Evolutionary conservation across 2,888 invertebrate species (phyloP).

Genomic region (Philhelius pedissequus): DNA sequence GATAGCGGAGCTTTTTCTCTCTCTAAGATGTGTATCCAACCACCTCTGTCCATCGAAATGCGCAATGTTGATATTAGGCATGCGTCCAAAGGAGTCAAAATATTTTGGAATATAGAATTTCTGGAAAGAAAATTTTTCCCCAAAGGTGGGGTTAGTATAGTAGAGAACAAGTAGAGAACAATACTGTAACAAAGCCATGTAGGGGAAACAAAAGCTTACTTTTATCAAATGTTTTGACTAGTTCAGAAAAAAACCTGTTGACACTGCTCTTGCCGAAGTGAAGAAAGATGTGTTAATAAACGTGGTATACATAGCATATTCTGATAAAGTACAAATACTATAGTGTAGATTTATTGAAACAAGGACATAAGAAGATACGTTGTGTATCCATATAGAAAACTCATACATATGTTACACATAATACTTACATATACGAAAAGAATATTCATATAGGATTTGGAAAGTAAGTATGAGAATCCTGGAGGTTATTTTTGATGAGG

Average conservation of each 20-base stretch:
- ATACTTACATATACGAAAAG: neutral
- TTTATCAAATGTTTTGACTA: constrained; percentile 67
- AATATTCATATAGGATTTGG: neutral
- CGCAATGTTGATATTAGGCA: constrained; percentile 46
- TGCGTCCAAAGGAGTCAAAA: constrained; percentile 16
- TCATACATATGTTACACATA: neutral
- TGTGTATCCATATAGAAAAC: neutral
- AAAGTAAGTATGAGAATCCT: constrained; percentile 11
- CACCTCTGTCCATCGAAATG: neutral
- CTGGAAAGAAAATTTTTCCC: neutral
- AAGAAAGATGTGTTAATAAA: constrained; percentile 54
- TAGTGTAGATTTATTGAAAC: neutral
- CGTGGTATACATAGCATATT: constrained; percentile 31
- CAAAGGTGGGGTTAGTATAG: neutral
- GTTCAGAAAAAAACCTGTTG: constrained; percentile 60
- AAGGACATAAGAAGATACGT: neutral
- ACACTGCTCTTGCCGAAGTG: constrained; percentile 40
- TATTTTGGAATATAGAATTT: constrained; percentile 17
- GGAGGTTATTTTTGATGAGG: neutral
- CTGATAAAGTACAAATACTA: constrained; percentile 32
- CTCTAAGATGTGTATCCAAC: constrained; percentile 16
- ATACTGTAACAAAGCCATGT: neutral
- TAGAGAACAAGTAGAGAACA: too few species aligned
- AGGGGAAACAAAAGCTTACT: constrained; percentile 18
- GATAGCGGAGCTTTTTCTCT: constrained; percentile 35